phyloP scores from a whole-genome alignment of 2,113 vertebrate species.

The Pardalotus punctatus region DNA sequence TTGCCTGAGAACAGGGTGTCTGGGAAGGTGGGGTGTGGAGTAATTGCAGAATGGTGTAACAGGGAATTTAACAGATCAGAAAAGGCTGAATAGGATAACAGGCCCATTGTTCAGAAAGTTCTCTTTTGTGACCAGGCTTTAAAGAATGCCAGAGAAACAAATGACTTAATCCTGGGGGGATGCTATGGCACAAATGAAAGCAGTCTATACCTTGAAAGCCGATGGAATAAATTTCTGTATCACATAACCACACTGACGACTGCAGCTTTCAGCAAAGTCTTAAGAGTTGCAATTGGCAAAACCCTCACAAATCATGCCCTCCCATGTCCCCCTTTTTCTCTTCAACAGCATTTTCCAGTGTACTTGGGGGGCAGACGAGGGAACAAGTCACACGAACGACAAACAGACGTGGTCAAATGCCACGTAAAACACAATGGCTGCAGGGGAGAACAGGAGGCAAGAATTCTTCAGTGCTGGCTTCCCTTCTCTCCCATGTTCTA shows the following conservation, averaged over 20 bases:
- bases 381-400: background rate
- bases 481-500: background rate
- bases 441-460: background rate
- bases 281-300: constrained; percentile 5
- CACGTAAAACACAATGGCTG: background rate
- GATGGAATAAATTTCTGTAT: constrained; percentile 37
- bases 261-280: constrained; percentile 22
- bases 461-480: background rate
- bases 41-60: constrained; percentile 39
- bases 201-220: constrained; percentile 38
- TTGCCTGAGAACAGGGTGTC: constrained; percentile 33
- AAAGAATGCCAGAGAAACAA: constrained; percentile 53
- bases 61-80: constrained; percentile 54
- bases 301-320: background rate
- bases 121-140: constrained; percentile 51
- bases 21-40: background rate
- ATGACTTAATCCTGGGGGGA: constrained; percentile 56
- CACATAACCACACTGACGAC: background rate
- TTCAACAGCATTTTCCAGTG: background rate
- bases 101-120: constrained; percentile 50
- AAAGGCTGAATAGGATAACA: constrained; percentile 48
- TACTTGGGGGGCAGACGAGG: background rate
- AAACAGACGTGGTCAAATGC: background rate
- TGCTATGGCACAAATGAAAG: constrained; percentile 33
- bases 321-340: background rate